These are phyloP conservation scores for Spea multiplicata DNA, from an alignment of 2,113 vertebrate species.

Conservation along the genomic window DNA sequence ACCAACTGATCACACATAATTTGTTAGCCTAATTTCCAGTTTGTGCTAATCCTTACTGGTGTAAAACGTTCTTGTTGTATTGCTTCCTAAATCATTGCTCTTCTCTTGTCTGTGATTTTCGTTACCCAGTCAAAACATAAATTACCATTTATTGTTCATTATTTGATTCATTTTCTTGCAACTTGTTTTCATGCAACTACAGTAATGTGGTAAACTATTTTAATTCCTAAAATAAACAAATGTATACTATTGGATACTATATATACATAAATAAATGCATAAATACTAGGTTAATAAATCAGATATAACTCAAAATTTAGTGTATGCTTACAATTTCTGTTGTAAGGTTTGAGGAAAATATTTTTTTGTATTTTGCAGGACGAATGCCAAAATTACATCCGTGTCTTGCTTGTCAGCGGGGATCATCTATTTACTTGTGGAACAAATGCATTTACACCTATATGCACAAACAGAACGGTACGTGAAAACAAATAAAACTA, in stretches of 20 bases:
- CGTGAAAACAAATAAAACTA: conserved; percentile 23
- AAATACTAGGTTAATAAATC: neutral
- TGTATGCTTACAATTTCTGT: neutral
- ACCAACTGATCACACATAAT: too few relatives aligned
- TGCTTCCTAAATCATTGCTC: too few relatives aligned
- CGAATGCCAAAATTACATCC: conserved; percentile 97
- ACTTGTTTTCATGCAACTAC: too few relatives aligned
- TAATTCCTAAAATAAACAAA: neutral
- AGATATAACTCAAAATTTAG: neutral
- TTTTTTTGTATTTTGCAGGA: conserved; percentile 69
- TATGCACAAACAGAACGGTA: conserved; percentile 96
- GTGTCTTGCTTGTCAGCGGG: conserved; percentile 89
- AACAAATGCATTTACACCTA: conserved; percentile 93
- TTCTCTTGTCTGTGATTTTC: too few relatives aligned
- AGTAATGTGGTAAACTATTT: too few relatives aligned
- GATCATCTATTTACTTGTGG: conserved; percentile 91
- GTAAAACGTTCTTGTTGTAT: too few relatives aligned
- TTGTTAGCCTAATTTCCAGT: too few relatives aligned
- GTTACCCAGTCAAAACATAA: too few relatives aligned
- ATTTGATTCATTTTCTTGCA: too few relatives aligned
- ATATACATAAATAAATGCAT: neutral
- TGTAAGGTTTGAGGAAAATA: neutral
- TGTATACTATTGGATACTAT: neutral
- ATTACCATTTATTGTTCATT: too few relatives aligned
- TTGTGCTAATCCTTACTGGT: too few relatives aligned